Evolutionary conservation across 2,888 invertebrate genomes (phyloP).

Genomic region (Phasia obesa): DNA sequence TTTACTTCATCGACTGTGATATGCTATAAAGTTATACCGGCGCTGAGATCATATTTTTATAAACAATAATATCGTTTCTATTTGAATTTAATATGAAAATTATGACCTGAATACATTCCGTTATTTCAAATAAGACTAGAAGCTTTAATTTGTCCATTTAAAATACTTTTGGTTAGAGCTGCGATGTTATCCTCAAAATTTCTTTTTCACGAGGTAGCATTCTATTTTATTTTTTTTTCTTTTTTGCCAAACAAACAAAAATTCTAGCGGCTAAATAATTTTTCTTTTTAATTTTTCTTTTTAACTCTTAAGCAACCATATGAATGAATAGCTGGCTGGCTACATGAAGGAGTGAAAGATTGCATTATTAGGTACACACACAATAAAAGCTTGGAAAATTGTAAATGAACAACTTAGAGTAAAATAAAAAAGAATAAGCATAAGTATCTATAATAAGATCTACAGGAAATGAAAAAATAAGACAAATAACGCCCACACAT

Average conservation of each 20-base stretch:
- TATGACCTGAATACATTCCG: background rate
- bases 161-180: background rate
- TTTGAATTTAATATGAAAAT: too few species aligned
- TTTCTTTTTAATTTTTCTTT: slow-evolving; percentile 2
- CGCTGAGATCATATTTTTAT: too few species aligned
- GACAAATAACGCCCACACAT: slow-evolving; percentile 44
- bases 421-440: background rate
- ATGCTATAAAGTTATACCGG: too few species aligned
- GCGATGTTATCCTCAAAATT: slow-evolving; percentile 18
- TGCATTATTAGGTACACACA: background rate
- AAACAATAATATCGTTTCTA: too few species aligned
- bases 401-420: background rate
- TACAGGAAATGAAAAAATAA: background rate
- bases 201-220: background rate
- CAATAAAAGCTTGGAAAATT: slow-evolving; percentile 10
- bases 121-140: background rate
- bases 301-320: slow-evolving; percentile 9
- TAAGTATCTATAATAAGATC: slow-evolving; percentile 24
- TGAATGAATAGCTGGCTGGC: slow-evolving; percentile 14
- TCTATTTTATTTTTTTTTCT: background rate
- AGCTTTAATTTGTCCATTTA: background rate
- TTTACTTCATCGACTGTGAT: too few species aligned
- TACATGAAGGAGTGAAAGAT: slow-evolving; percentile 19
- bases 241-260: background rate
- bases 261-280: slow-evolving; percentile 31